These are phyloP conservation scores for Bradypodion pumilum DNA, from an alignment of 2,797 vertebrate genomes.

Conservation along the genomic window DNA sequence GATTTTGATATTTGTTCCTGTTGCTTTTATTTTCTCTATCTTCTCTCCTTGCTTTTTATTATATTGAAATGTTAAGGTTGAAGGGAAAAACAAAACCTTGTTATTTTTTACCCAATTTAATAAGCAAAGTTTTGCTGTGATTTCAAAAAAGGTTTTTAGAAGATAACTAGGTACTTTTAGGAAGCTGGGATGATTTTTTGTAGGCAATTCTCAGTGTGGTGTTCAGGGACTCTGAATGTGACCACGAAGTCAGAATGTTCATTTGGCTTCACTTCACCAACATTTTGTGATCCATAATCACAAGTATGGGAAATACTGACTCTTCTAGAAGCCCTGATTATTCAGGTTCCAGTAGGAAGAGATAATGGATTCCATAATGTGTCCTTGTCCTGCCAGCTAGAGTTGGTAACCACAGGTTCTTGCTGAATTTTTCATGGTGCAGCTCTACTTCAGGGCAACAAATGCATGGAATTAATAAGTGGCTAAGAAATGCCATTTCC, in stretches of 20 bases:
- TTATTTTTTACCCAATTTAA: no score
- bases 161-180: conserved; percentile 2
- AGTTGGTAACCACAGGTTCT: neutral
- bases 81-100: neutral
- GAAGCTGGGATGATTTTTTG: neutral
- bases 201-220: conserved; percentile 8
- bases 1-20: no score
- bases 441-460: conserved; percentile 17
- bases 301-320: neutral
- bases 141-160: no score
- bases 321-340: conserved; percentile 9
- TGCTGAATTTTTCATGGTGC: neutral
- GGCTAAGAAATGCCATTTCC: neutral
- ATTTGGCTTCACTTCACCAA: neutral
- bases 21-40: neutral
- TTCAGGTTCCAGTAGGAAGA: neutral
- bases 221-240: conserved; percentile 13
- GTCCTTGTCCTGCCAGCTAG: conserved; percentile 23
- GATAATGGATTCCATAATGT: neutral
- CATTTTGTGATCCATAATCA: conserved; percentile 12
- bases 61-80: neutral
- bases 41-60: neutral
- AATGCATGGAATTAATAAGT: neutral
- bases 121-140: conserved; percentile 1
- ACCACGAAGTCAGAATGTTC: conserved; percentile 19